Evolutionary conservation across 2,113 vertebrate genomes (phyloP), one percentile per base, ranked within the genome.

Genomic region (Cephalopterus ornatus): DNA sequence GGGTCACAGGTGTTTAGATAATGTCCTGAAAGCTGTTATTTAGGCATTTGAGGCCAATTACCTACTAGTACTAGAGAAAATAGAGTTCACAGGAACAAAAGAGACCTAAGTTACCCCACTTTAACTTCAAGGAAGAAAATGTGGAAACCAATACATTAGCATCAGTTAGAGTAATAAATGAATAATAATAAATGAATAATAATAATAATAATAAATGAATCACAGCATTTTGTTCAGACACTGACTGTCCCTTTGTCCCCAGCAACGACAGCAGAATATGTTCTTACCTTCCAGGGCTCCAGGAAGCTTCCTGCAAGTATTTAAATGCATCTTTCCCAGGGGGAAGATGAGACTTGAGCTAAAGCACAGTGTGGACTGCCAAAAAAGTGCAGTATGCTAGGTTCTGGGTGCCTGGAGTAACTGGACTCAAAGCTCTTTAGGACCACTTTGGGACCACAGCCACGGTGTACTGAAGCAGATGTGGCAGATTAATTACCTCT

Each of bases 281-380:
- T 52, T 92, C 17, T 22, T 78, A 9, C 26, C 5, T 86, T 13
- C 13, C 26, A 66, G 3, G 5, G 6, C 15, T 66, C 47, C 71
- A 21, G 23, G 20, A 52, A 42, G 11, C 27, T 47, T 70, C 14
- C 27, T 66, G 17, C 9, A 33, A 24, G 30, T 61, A 14, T 75
- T 75, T 46, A 52, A 66, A 62, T 37, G 6, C 8, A 53, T 21
- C 27, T 72, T 56, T 47, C 14, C 6, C 14, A 35, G 2, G 3
- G 3, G 3, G 28, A 78, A 82, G 28, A 49, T 35, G 6, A 82
- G 13, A 73, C 28, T n/a, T 59, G 14, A 61, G 22, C 4, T 72
- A 39, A 79, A 81, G 11, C 0, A 0, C 21, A 61, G 8, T 8
- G 26, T 0, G 0, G 14, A 50, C 16, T 62, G 27, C 26, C 26